These are phyloP conservation scores for Drosophila melanosoma DNA, from an alignment of 2,888 invertebrate species.

Conservation along the genomic window DNA sequence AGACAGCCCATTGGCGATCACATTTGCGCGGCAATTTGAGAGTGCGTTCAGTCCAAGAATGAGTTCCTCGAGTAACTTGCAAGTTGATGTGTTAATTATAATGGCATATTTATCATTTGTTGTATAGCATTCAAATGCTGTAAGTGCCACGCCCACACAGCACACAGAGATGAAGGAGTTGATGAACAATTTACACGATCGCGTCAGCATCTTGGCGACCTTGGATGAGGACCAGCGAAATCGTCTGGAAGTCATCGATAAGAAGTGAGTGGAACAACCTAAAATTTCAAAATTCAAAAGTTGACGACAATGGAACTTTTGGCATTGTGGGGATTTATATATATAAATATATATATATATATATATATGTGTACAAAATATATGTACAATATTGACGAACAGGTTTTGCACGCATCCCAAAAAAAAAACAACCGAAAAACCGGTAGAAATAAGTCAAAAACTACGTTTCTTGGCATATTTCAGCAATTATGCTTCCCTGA, in stretches of 20 bases:
- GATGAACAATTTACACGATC: slow-evolving; percentile 82
- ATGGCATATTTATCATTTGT: not conserved
- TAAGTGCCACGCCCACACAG: slow-evolving; percentile 6
- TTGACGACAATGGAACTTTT: slow-evolving; percentile 25
- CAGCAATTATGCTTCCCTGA: slow-evolving; percentile 40
- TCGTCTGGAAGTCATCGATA: slow-evolving; percentile 83
- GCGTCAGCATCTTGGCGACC: slow-evolving; percentile 81
- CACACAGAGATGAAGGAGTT: slow-evolving; percentile 73
- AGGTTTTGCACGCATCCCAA: slow-evolving; percentile 43
- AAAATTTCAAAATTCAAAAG: not conserved
- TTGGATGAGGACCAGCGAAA: slow-evolving; percentile 83
- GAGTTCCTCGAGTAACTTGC: too few relatives aligned
- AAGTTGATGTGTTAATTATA: not conserved
- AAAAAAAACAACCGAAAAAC: slow-evolving; percentile 35
- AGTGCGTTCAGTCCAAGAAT: slow-evolving; percentile 57
- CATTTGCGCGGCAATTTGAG: slow-evolving; percentile 45
- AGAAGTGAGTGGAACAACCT: slow-evolving; percentile 81
- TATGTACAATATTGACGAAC: slow-evolving; percentile 22
- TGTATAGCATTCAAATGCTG: slow-evolving; percentile 9
- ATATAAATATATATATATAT: not conserved
- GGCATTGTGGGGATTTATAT: slow-evolving; percentile 9
- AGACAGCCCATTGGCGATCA: not conserved
- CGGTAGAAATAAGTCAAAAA: slow-evolving; percentile 39
- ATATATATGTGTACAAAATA: not conserved
- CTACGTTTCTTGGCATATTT: slow-evolving; percentile 1